phyloP scores from a whole-genome alignment of 2,797 vertebrate species.

The Xiphorhynchus erythropygius region DNA sequence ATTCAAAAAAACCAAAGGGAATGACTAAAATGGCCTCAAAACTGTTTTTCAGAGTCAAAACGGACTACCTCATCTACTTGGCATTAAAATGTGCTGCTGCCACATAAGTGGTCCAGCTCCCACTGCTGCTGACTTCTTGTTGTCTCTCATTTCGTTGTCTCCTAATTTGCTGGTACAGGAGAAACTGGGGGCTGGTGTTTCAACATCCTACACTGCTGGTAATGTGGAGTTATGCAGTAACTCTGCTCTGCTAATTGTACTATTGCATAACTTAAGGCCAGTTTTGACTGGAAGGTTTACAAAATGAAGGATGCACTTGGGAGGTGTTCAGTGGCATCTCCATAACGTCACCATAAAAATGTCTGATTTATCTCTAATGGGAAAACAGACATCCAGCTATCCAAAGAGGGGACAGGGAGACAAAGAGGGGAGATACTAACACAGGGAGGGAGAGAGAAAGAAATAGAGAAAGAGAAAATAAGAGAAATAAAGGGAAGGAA shows the following conservation, averaged over 20 bases:
- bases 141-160: constrained; percentile 7
- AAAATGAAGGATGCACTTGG: background rate
- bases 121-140: background rate
- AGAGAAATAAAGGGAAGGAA: background rate
- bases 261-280: background rate
- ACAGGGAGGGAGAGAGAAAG: background rate
- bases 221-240: background rate
- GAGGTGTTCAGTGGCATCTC: background rate
- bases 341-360: background rate
- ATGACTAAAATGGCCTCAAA: background rate
- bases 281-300: constrained; percentile 19
- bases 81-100: background rate
- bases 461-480: background rate
- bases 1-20: background rate
- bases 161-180: background rate
- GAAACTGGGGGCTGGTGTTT: background rate
- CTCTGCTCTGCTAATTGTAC: background rate
- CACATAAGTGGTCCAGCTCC: background rate
- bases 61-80: background rate
- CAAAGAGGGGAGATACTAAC: background rate
- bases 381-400: background rate
- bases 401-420: background rate
- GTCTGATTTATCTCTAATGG: background rate
- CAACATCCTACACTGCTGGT: constrained; percentile 7
- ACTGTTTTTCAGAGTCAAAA: background rate